Conservation (phyloP, 2,113 vertebrate genomes). For the Aythya baeri region DNA sequence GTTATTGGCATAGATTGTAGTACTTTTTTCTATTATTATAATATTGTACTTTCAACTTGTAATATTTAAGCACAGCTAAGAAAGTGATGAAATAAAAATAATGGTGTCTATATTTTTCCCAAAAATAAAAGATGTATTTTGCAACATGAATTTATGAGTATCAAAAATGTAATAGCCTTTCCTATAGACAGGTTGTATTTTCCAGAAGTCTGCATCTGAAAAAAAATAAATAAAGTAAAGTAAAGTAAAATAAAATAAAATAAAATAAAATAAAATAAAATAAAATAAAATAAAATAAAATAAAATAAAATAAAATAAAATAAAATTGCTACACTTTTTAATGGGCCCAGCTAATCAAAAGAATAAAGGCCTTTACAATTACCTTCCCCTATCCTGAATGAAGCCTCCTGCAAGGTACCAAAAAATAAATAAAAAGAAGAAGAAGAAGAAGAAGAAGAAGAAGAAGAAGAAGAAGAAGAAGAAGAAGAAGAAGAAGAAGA, state of each 20-base stretch:
- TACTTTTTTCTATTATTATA: neutral
- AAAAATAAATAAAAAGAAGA: too few relatives aligned
- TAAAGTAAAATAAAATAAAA: neutral
- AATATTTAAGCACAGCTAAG: neutral
- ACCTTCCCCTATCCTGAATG: neutral
- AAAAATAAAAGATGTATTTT: neutral
- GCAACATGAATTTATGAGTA: neutral
- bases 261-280: neutral
- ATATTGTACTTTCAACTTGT: neutral
- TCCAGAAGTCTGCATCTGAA: neutral
- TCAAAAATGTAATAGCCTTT: neutral
- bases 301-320: neutral
- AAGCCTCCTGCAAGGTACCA: neutral
- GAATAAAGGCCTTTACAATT: neutral
- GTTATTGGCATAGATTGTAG: neutral
- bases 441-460: too few relatives aligned
- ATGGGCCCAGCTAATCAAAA: neutral
- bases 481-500: too few relatives aligned
- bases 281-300: neutral
- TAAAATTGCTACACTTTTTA: neutral
- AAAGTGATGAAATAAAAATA: constrained; percentile 37
- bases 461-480: too few relatives aligned
- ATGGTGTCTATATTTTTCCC: neutral
- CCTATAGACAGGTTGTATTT: neutral
- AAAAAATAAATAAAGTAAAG: neutral